phyloP scores from a whole-genome alignment of 64 coral and sea anemone species.

The Stichodactyla mertensii region DNA sequence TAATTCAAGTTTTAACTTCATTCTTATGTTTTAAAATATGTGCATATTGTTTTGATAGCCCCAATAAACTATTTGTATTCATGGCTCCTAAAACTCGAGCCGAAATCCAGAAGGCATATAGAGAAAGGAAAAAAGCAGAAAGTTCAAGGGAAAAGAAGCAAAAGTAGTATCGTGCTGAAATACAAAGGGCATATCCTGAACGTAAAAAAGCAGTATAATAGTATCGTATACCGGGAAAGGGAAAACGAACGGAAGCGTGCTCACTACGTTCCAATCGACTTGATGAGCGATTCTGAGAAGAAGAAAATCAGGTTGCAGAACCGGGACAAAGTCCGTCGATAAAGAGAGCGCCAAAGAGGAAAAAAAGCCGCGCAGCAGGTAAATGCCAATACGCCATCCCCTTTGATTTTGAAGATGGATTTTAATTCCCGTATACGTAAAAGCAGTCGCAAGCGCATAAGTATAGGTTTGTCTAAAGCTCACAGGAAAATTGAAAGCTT shows the following conservation, averaged over 20 bases:
- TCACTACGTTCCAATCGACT: neutral
- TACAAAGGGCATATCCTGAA: neutral
- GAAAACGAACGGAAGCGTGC: neutral
- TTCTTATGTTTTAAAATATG: no score
- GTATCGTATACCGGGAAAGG: neutral
- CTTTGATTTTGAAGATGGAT: conserved; percentile 28
- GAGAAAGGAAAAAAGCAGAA: conserved; percentile 12
- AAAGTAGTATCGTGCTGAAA: neutral
- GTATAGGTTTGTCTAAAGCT: conserved; percentile 29
- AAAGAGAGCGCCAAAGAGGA: neutral
- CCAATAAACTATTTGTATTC: no score
- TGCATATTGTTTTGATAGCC: no score
- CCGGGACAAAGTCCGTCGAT: neutral
- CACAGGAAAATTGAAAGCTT: conserved; percentile 24
- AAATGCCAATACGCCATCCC: neutral
- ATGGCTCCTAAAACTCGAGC: neutral
- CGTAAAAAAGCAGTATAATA: neutral
- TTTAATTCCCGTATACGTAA: neutral
- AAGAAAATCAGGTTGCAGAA: neutral
- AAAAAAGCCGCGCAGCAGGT: neutral
- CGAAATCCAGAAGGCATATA: conserved; percentile 2
- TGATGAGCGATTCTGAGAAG: neutral
- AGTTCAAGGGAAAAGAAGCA: neutral
- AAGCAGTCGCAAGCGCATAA: conserved; percentile 16
- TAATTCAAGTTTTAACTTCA: no score